phyloP scores from a whole-genome alignment of 2,113 vertebrate genomes.

The Cynocephalus volans region DNA sequence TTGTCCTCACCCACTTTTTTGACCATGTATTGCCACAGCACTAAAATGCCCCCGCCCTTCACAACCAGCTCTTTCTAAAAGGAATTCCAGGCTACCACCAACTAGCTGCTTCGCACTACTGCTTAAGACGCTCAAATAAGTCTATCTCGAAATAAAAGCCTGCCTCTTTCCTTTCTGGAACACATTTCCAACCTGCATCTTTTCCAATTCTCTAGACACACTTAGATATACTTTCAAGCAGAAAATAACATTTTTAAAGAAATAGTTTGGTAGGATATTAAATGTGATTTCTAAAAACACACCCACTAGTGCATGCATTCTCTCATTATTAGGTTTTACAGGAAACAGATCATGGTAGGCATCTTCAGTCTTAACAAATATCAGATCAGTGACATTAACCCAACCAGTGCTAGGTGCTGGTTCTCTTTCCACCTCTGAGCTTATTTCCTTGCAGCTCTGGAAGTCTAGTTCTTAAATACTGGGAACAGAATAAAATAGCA shows the following conservation, averaged over 20 bases:
- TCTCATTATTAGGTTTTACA: constrained; percentile 80
- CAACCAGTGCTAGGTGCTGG: background rate
- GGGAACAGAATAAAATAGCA: constrained; percentile 58
- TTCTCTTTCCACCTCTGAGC: background rate
- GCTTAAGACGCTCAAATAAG: constrained; percentile 74
- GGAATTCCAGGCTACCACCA: constrained; percentile 74
- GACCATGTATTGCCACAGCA: constrained; percentile 63
- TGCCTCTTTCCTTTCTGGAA: constrained; percentile 63
- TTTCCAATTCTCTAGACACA: constrained; percentile 43
- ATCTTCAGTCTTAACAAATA: constrained; percentile 78
- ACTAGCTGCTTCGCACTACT: constrained; percentile 63
- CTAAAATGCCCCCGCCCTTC: constrained; percentile 54
- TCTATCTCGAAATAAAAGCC: constrained; percentile 72
- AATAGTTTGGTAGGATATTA: constrained; percentile 32
- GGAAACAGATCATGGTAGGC: constrained; percentile 81
- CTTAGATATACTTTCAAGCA: constrained; percentile 54
- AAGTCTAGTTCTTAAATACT: constrained; percentile 23
- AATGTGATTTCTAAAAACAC: constrained; percentile 76
- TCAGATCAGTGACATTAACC: constrained; percentile 74
- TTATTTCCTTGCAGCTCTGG: constrained; percentile 19
- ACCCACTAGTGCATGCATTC: constrained; percentile 68
- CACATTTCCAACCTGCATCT: constrained; percentile 8
- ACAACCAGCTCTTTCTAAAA: constrained; percentile 75
- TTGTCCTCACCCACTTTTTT: constrained; percentile 56
- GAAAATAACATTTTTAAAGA: constrained; percentile 80